Percentiles rank a stretch among this genome's conserved stretches.
phyloP scores from a whole-genome alignment of 2,113 vertebrate genomes.

The Colius striatus region DNA sequence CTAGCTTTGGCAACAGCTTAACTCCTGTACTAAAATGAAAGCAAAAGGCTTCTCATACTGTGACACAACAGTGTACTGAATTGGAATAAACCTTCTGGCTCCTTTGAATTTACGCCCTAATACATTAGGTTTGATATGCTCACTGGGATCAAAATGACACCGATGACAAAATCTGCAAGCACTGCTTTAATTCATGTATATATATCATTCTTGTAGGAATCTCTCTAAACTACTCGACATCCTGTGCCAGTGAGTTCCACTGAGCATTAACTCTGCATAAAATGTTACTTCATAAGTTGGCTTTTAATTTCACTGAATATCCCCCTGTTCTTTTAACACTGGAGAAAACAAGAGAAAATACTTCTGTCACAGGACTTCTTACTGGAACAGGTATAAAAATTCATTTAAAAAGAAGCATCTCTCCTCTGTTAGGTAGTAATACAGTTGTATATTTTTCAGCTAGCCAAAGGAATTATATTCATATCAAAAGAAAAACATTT shows the following conservation, averaged over 20 bases:
- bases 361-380: background rate
- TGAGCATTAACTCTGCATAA: background rate
- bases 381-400: background rate
- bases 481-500: slow-evolving; percentile 66
- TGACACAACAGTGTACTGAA: background rate
- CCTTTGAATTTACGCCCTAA: background rate
- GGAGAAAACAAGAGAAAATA: background rate
- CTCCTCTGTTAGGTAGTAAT: background rate
- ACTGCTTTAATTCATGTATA: slow-evolving; percentile 24
- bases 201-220: background rate
- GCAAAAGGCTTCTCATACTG: slow-evolving; percentile 11
- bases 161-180: background rate
- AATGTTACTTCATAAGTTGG: background rate
- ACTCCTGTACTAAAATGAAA: background rate
- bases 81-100: background rate
- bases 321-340: background rate
- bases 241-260: slow-evolving; percentile 2
- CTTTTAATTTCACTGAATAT: slow-evolving; percentile 42
- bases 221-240: slow-evolving; percentile 4
- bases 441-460: background rate
- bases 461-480: slow-evolving; percentile 13
- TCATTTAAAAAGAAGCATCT: background rate
- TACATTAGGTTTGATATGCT: background rate
- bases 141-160: slow-evolving; percentile 34
- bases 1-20: background rate